These are phyloP conservation scores for Dryomyza anilis DNA, from an alignment of 2,888 invertebrate species.

Conservation along the genomic window DNA sequence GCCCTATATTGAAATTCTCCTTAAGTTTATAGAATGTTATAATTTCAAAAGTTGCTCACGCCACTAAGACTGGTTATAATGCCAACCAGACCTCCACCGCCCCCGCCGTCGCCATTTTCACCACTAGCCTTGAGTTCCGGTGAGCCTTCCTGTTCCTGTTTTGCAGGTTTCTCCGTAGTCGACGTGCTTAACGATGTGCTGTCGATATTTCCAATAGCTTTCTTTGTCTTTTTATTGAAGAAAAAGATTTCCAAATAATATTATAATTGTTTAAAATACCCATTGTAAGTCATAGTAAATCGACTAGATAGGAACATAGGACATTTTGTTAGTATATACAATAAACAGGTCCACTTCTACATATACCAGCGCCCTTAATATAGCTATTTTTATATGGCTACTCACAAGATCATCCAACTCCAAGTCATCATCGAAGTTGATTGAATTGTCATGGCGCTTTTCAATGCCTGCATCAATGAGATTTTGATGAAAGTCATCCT, in stretches of 20 bases:
- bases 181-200: background rate
- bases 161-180: slow-evolving; percentile 29
- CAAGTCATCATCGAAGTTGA: slow-evolving; percentile 34
- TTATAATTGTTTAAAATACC: too few species aligned
- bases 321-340: background rate
- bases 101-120: slow-evolving; percentile 30
- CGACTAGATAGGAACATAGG: background rate
- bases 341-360: background rate
- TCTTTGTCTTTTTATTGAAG: background rate
- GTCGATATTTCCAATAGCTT: background rate
- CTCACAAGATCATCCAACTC: slow-evolving; percentile 40
- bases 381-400: too few species aligned
- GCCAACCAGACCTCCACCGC: slow-evolving; percentile 55
- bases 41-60: slow-evolving; percentile 45
- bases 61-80: slow-evolving; percentile 59
- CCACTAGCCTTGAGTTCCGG: slow-evolving; percentile 31
- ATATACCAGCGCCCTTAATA: background rate
- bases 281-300: too few species aligned
- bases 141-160: slow-evolving; percentile 36
- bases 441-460: slow-evolving; percentile 23
- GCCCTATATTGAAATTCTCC: too few species aligned
- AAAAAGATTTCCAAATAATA: too few species aligned
- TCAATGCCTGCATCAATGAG: slow-evolving; percentile 39
- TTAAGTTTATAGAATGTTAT: too few species aligned
- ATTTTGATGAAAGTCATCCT: slow-evolving; percentile 52